Conservation (phyloP, 1,140 invertebrate genomes). For the Prorops nasuta region DNA sequence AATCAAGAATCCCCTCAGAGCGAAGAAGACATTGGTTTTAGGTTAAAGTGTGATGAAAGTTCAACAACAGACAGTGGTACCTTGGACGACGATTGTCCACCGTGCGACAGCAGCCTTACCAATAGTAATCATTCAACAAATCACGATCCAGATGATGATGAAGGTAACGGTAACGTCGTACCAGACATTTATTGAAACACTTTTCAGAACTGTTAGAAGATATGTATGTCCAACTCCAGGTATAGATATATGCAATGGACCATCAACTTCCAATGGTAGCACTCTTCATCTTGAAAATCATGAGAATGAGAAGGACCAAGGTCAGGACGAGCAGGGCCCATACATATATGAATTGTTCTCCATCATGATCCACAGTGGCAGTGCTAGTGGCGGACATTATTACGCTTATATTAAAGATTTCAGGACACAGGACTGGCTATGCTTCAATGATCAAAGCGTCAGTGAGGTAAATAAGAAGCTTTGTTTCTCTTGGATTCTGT, state of each 20-base stretch:
- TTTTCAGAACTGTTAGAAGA: not conserved
- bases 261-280: conserved; percentile 20
- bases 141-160: conserved; percentile 52
- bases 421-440: conserved; percentile 72
- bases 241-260: conserved; percentile 63
- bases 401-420: conserved; percentile 94
- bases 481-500: not conserved
- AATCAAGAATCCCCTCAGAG: conserved; percentile 45
- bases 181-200: not conserved
- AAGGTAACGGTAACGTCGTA: conserved; percentile 35
- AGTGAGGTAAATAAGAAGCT: conserved; percentile 53
- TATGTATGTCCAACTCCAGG: conserved; percentile 34
- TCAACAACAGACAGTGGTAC: conserved; percentile 71
- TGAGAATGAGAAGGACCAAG: conserved; percentile 58
- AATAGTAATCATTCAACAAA: conserved; percentile 40
- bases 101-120: conserved; percentile 45
- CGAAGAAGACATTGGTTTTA: conserved; percentile 50
- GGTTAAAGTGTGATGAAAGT: conserved; percentile 64
- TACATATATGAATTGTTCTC: conserved; percentile 88
- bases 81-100: conserved; percentile 65
- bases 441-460: conserved; percentile 81
- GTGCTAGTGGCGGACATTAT: conserved; percentile 89
- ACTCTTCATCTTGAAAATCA: conserved; percentile 32
- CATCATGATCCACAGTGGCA: conserved; percentile 92
- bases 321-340: conserved; percentile 61